A percentile compares a stretch with the other conserved stretches of the same genome.
Conservation (phyloP, 2,113 vertebrate genomes). For the Istiophorus platypterus region DNA sequence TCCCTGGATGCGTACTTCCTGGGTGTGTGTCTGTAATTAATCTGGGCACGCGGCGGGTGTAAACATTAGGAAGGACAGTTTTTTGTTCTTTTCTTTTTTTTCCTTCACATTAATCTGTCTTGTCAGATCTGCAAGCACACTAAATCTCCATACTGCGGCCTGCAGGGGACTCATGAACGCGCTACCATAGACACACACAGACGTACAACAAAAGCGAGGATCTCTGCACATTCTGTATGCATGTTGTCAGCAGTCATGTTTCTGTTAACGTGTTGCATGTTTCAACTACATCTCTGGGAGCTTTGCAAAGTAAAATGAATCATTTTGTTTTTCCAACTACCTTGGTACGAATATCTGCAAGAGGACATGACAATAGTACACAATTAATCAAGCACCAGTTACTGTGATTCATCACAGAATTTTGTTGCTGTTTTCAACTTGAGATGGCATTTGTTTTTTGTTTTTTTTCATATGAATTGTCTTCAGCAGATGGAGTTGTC, state of each 20-base stretch:
- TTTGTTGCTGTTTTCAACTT: neutral
- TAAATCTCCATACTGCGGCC: conserved; percentile 58
- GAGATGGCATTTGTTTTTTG: neutral
- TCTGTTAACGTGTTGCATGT: neutral
- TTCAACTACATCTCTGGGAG: neutral
- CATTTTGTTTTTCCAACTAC: neutral
- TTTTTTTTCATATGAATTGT: neutral
- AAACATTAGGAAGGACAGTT: conserved; percentile 72
- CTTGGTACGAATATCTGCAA: neutral
- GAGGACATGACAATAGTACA: neutral
- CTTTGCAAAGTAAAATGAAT: neutral
- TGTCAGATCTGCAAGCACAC: conserved; percentile 71
- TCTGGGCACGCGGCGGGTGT: conserved; percentile 63
- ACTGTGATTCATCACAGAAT: neutral
- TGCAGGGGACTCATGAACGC: conserved; percentile 38
- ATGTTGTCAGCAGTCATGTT: neutral
- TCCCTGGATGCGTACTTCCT: conserved; percentile 67
- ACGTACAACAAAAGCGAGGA: conserved; percentile 10
- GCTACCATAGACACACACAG: neutral
- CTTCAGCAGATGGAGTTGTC: neutral
- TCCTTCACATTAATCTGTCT: conserved; percentile 70
- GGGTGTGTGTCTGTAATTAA: conserved; percentile 75
- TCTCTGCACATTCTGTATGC: neutral
- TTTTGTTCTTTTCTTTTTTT: conserved; percentile 22
- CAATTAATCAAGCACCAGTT: neutral